Evolutionary conservation across 2,888 invertebrate genomes (phyloP).

Genomic region (Homarus gammarus): DNA sequence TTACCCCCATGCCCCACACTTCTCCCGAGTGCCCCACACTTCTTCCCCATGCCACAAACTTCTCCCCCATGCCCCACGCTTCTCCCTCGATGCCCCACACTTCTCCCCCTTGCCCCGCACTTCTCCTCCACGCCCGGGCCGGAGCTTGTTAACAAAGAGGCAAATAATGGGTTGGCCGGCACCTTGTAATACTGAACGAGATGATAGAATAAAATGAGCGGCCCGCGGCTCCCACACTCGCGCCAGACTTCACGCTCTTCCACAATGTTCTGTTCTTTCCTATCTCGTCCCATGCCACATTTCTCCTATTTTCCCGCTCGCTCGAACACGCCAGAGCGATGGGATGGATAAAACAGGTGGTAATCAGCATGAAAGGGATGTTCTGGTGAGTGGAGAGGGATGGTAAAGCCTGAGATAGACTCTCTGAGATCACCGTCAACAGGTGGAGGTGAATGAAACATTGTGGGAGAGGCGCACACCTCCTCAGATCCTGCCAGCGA

Average conservation of each 20-base stretch:
- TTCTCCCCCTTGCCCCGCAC: neutral
- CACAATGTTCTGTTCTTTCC: slow-evolving; percentile 26
- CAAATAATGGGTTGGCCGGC: slow-evolving; percentile 50
- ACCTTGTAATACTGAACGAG: slow-evolving; percentile 56
- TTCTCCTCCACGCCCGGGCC: slow-evolving; percentile 3
- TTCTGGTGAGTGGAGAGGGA: neutral
- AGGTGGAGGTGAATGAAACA: neutral
- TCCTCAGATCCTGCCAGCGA: slow-evolving; percentile 33
- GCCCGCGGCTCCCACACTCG: slow-evolving; percentile 24
- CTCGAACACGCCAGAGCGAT: neutral
- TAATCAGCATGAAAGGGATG: neutral
- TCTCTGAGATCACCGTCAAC: neutral
- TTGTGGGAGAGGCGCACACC: neutral
- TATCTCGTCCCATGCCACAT: neutral
- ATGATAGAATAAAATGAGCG: slow-evolving; percentile 60
- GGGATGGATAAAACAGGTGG: too few relatives aligned
- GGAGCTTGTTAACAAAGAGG: slow-evolving; percentile 57
- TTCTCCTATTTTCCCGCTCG: neutral
- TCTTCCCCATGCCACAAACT: too few relatives aligned
- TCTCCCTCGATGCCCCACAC: too few relatives aligned
- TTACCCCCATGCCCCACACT: too few relatives aligned
- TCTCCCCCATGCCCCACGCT: too few relatives aligned
- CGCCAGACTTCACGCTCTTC: slow-evolving; percentile 43
- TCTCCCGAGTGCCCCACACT: too few relatives aligned
- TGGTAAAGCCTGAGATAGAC: neutral